phyloP scores from a whole-genome alignment of 1,140 invertebrate species.

The Saxidomus purpurata region DNA sequence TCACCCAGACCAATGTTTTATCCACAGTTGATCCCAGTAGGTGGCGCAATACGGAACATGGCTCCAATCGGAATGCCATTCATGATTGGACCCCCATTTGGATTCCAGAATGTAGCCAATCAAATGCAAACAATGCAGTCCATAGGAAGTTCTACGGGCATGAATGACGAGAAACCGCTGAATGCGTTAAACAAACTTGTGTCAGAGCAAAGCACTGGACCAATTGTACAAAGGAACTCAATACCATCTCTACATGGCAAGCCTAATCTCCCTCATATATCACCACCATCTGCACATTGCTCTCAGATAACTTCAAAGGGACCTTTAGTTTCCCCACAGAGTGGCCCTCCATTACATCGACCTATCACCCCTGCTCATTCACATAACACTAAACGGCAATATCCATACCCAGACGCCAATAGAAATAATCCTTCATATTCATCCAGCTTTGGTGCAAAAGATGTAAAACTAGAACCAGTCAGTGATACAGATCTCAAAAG shows the following conservation, averaged over 20 bases:
- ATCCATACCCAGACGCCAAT: slow-evolving; percentile 48
- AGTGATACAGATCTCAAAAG: slow-evolving; percentile 39
- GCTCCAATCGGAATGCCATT: slow-evolving; percentile 58
- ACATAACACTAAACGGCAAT: slow-evolving; percentile 47
- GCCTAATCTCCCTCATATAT: not conserved
- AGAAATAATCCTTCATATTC: not conserved
- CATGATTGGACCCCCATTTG: slow-evolving; percentile 38
- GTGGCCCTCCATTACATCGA: slow-evolving; percentile 6
- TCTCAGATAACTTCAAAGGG: slow-evolving; percentile 26
- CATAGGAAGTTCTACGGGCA: not conserved
- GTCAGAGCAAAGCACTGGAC: slow-evolving; percentile 4
- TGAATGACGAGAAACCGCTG: slow-evolving; percentile 46
- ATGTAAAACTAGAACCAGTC: slow-evolving; percentile 16
- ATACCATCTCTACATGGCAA: not conserved
- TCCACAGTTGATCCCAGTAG: slow-evolving; percentile 54
- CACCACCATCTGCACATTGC: slow-evolving; percentile 48
- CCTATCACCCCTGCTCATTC: slow-evolving; percentile 61
- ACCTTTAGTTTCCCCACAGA: not conserved
- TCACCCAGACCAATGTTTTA: slow-evolving; percentile 53
- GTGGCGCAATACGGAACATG: slow-evolving; percentile 34
- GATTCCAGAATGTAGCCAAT: slow-evolving; percentile 23
- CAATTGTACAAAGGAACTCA: slow-evolving; percentile 25
- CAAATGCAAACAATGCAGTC: slow-evolving; percentile 23
- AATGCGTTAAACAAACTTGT: slow-evolving; percentile 49
- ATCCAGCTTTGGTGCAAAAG: not conserved